These are phyloP conservation scores for Pseudomyrmex gracilis DNA, from an alignment of 1,140 invertebrate genomes.

Conservation along the genomic window DNA sequence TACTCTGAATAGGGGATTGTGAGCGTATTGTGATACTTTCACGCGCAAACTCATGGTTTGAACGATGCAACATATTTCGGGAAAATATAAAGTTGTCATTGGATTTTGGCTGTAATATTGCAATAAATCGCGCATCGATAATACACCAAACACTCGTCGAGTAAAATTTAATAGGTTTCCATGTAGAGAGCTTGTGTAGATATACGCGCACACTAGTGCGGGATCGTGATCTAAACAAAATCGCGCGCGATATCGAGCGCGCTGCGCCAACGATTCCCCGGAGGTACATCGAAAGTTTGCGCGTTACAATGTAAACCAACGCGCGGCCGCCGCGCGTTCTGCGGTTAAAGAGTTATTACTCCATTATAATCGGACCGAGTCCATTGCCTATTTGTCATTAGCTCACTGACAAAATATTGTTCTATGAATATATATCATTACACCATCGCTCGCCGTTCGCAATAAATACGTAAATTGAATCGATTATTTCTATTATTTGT, in stretches of 20 bases:
- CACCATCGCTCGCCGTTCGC: slow-evolving; percentile 52
- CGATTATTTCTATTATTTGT: slow-evolving; percentile 76
- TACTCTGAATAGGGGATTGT: not conserved
- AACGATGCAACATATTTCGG: slow-evolving; percentile 28
- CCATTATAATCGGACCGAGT: slow-evolving; percentile 69
- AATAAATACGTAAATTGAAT: slow-evolving; percentile 81
- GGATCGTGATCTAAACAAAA: slow-evolving; percentile 55
- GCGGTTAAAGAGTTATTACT: slow-evolving; percentile 73
- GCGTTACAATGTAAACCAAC: slow-evolving; percentile 59
- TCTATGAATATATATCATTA: slow-evolving; percentile 78
- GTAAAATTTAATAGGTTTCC: slow-evolving; percentile 26
- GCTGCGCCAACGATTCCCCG: slow-evolving; percentile 54
- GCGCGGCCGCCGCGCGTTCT: slow-evolving; percentile 13
- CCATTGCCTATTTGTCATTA: slow-evolving; percentile 72
- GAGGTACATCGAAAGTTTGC: slow-evolving; percentile 64
- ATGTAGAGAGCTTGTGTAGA: not conserved
- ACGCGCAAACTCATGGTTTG: no score
- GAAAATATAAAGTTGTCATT: slow-evolving; percentile 19
- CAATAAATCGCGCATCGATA: slow-evolving; percentile 33
- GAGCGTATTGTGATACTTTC: not conserved
- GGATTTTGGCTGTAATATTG: slow-evolving; percentile 20
- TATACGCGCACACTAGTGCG: not conserved
- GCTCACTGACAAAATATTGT: slow-evolving; percentile 75
- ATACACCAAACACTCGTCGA: not conserved
- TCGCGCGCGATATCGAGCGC: slow-evolving; percentile 54